phyloP scores from a whole-genome alignment of 2,797 vertebrate genomes.

The Okamejei kenojei region DNA sequence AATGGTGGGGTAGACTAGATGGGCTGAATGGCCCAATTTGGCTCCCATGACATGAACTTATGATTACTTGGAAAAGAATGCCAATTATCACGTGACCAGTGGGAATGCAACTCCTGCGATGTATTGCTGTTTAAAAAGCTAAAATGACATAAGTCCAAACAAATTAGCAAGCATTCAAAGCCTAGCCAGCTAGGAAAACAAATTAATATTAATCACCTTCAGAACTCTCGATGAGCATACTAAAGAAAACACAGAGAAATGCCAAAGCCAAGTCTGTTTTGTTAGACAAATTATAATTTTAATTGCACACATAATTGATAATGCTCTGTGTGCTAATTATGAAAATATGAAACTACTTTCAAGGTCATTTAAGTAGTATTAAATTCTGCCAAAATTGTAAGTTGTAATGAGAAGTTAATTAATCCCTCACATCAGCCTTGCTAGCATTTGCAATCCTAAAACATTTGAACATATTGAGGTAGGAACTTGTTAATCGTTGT shows the following conservation, averaged over 20 bases:
- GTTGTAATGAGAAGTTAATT: conserved; percentile 57
- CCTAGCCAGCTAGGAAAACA: conserved; percentile 36
- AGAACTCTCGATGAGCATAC: conserved; percentile 37
- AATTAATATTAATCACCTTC: conserved; percentile 48
- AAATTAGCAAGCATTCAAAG: conserved; percentile 45
- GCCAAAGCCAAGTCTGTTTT: conserved; percentile 47
- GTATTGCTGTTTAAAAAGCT: conserved; percentile 51
- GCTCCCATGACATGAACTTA: too few species aligned
- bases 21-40: too few species aligned
- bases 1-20: too few species aligned
- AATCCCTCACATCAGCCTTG: conserved; percentile 53
- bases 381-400: conserved; percentile 54
- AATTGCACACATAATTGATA: conserved; percentile 65
- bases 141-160: conserved; percentile 46
- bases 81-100: conserved; percentile 53
- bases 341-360: conserved; percentile 57
- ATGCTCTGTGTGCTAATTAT: conserved; percentile 57
- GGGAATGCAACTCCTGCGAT: conserved; percentile 49
- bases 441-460: conserved; percentile 49
- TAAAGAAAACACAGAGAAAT: conserved; percentile 44
- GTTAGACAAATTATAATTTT: conserved; percentile 61
- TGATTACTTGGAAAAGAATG: conserved; percentile 34
- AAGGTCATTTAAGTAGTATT: conserved; percentile 61
- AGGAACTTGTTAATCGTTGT: background rate
- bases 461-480: conserved; percentile 36